Evolutionary conservation across 2,888 invertebrate species (phyloP).

Genomic region (Selenia dentaria): DNA sequence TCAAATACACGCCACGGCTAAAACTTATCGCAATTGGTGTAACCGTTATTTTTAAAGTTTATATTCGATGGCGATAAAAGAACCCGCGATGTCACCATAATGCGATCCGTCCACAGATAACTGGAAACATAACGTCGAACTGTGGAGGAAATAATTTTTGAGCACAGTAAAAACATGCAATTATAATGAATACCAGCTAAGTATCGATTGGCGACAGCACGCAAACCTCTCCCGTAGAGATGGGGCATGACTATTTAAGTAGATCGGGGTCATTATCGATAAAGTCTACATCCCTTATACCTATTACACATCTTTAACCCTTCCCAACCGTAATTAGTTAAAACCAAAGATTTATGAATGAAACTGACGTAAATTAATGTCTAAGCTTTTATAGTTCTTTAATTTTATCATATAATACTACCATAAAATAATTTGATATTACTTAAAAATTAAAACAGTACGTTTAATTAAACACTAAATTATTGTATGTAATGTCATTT

Average conservation of each 20-base stretch:
- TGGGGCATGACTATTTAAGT: slow-evolving; percentile 5
- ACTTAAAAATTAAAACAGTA: too few species aligned
- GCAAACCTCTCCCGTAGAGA: slow-evolving; percentile 46
- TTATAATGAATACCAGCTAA: slow-evolving; percentile 68
- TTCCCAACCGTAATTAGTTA: too few species aligned
- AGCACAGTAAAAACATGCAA: slow-evolving; percentile 67
- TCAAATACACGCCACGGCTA: neutral
- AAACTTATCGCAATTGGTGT: slow-evolving; percentile 4
- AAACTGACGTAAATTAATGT: too few species aligned
- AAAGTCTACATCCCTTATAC: too few species aligned
- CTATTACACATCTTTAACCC: too few species aligned
- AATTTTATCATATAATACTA: too few species aligned
- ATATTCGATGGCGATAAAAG: slow-evolving; percentile 14
- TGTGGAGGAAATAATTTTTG: slow-evolving; percentile 55
- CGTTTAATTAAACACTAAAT: too few species aligned
- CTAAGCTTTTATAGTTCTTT: too few species aligned
- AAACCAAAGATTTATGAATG: too few species aligned
- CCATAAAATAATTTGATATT: too few species aligned
- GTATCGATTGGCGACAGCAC: slow-evolving; percentile 67
- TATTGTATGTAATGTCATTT: too few species aligned
- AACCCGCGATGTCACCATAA: slow-evolving; percentile 40
- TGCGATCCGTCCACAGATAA: slow-evolving; percentile 42
- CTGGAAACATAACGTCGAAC: slow-evolving; percentile 39
- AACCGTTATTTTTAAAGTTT: slow-evolving; percentile 15
- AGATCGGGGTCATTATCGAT: too few species aligned